A percentile compares a stretch with the other conserved stretches of the same genome.
These are phyloP conservation scores for Drosophila gunungcola DNA, from an alignment of 1,140 invertebrate genomes.

Conservation along the genomic window DNA sequence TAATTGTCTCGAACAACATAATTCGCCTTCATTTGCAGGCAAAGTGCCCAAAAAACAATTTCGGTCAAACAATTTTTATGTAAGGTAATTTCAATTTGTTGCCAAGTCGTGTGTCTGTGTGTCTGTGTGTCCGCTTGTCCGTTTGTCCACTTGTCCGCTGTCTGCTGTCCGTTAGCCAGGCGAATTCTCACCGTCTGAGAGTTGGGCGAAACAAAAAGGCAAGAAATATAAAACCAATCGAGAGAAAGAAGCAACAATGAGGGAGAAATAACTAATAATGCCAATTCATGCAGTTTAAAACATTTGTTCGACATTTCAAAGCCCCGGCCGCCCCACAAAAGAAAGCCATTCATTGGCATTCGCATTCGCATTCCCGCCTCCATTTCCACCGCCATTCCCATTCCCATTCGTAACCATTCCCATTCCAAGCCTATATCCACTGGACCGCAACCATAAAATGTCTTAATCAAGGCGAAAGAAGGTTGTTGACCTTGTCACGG, in stretches of 20 bases:
- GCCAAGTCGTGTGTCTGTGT: conserved; percentile 1
- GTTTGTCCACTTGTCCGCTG: too few species aligned
- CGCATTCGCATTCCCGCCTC: conserved; percentile 26
- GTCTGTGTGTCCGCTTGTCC: too few species aligned
- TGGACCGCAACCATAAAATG: conserved; percentile 47
- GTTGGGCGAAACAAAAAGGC: conserved; percentile 12
- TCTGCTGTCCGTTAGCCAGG: conserved; percentile 17
- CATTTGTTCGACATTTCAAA: conserved; percentile 81
- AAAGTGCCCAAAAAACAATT: conserved; percentile 56
- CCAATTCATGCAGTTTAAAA: conserved; percentile 83
- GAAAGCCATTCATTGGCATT: conserved; percentile 61
- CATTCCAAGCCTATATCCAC: conserved; percentile 19
- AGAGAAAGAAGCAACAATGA: conserved; percentile 29
- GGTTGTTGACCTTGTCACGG: conserved; percentile 72
- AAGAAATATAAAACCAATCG: conserved; percentile 12
- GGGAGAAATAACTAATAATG: conserved; percentile 49
- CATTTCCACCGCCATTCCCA: conserved; percentile 5
- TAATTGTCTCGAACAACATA: conserved; percentile 80
- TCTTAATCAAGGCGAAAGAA: conserved; percentile 61
- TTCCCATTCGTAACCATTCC: conserved; percentile 12
- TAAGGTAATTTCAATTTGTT: conserved; percentile 80
- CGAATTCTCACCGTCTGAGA: conserved; percentile 46
- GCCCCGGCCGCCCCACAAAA: conserved; percentile 59
- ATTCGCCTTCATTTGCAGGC: conserved; percentile 67
- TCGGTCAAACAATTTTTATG: conserved; percentile 59